Conservation (phyloP, 2,113 vertebrate species). For the Anguilla rostrata region DNA sequence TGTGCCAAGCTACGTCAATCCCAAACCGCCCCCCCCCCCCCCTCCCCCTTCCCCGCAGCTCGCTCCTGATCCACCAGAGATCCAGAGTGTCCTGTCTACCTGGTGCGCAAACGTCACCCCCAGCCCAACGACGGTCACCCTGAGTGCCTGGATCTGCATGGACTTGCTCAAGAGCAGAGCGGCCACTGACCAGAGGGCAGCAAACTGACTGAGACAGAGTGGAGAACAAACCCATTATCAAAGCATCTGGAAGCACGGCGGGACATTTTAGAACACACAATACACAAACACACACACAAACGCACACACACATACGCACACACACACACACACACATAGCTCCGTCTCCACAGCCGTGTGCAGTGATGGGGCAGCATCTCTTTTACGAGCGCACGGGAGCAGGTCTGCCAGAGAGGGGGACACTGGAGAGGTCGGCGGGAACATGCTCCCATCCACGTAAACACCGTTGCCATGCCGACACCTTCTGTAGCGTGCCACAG, state of each 20-base stretch:
- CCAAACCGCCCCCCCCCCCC: neutral
- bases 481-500: neutral
- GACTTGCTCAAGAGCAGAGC: neutral
- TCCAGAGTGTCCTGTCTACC: neutral
- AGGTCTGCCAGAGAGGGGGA: neutral
- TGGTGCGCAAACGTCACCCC: neutral
- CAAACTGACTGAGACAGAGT: neutral
- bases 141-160: neutral
- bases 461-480: conserved; percentile 18
- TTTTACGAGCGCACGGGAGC: neutral
- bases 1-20: neutral
- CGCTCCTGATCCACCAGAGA: neutral
- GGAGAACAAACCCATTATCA: neutral
- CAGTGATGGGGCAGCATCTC: neutral
- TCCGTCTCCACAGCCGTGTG: no score
- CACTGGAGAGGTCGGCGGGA: neutral
- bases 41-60: neutral
- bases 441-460: conserved; percentile 1
- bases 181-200: no score
- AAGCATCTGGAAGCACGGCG: neutral
- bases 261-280: neutral
- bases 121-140: neutral
- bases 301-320: neutral
- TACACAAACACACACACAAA: neutral
- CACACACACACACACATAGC: neutral